These are phyloP conservation scores for Polydesmus complanatus DNA, from an alignment of 2,888 invertebrate genomes.

Conservation along the genomic window DNA sequence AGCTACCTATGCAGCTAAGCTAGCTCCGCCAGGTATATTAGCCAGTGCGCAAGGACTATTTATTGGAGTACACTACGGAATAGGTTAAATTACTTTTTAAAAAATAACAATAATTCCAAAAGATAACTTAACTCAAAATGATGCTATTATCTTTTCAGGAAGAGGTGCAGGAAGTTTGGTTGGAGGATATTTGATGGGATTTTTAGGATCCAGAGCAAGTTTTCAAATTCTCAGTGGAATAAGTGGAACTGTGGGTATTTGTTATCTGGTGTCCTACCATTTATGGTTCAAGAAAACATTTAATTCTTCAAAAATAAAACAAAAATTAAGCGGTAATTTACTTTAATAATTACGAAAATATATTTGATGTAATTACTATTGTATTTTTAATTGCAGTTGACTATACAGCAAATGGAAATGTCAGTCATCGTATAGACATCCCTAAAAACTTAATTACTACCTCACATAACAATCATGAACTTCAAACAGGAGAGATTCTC, in stretches of 20 bases:
- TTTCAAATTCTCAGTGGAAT: conserved; percentile 64
- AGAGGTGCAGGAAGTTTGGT: conserved; percentile 68
- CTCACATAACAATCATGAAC: too few species aligned
- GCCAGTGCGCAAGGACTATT: conserved; percentile 66
- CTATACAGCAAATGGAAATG: too few species aligned
- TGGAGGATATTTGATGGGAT: conserved; percentile 61
- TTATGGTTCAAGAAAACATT: conserved; percentile 28
- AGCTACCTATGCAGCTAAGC: conserved; percentile 67
- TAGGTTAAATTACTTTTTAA: conserved; percentile 52
- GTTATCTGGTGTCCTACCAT: conserved; percentile 55
- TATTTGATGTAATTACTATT: too few species aligned
- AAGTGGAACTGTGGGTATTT: conserved; percentile 53
- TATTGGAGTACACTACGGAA: conserved; percentile 77
- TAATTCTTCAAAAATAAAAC: too few species aligned
- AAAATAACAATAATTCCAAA: too few species aligned
- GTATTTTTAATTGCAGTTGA: too few species aligned
- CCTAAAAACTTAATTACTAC: too few species aligned
- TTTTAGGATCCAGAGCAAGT: conserved; percentile 58
- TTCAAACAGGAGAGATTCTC: too few species aligned
- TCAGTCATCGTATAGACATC: too few species aligned
- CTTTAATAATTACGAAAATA: too few species aligned
- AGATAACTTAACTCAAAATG: neutral
- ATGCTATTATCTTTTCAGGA: conserved; percentile 36
- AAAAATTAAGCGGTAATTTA: too few species aligned
- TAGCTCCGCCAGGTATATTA: conserved; percentile 54